Percentiles rank a stretch among this genome's conserved stretches.
Evolutionary conservation across 1,140 invertebrate species (phyloP).

Genomic region (Lasaia peninsularis): DNA sequence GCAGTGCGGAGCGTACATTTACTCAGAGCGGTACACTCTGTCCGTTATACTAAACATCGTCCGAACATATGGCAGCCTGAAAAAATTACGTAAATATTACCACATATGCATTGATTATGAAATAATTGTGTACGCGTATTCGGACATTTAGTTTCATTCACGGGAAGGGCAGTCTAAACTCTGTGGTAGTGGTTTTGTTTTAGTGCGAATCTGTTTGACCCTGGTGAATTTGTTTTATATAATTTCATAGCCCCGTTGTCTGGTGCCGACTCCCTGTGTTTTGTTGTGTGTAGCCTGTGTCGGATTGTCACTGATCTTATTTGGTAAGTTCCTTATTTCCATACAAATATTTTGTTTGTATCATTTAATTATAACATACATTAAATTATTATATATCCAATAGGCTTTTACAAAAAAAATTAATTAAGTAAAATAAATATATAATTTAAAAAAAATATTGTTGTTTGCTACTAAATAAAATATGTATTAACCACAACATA

Average conservation of each 20-base stretch:
- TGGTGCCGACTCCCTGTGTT: slow-evolving; percentile 58
- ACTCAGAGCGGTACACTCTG: slow-evolving; percentile 51
- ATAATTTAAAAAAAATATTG: too few species aligned
- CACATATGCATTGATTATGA: slow-evolving; percentile 67
- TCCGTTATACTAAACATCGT: slow-evolving; percentile 41
- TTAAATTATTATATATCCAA: too few species aligned
- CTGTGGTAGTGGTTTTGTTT: slow-evolving; percentile 42
- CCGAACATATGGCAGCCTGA: slow-evolving; percentile 57
- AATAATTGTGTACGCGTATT: slow-evolving; percentile 43
- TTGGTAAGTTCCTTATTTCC: slow-evolving; percentile 43
- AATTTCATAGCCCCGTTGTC: slow-evolving; percentile 49
- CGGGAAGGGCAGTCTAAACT: neutral
- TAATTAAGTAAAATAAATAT: too few species aligned
- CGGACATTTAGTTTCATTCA: slow-evolving; percentile 4
- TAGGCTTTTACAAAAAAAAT: too few species aligned
- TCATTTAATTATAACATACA: too few species aligned
- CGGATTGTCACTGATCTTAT: slow-evolving; percentile 59
- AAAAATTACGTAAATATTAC: slow-evolving; percentile 76
- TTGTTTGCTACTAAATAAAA: too few species aligned
- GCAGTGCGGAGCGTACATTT: slow-evolving; percentile 71
- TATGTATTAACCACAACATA: too few species aligned
- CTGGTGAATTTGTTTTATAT: slow-evolving; percentile 68
- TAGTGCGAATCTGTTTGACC: slow-evolving; percentile 58
- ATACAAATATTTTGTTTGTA: neutral
- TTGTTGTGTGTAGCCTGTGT: slow-evolving; percentile 49